Conservation (phyloP, 2,797 vertebrate genomes). For the Sebastes hubbsi region DNA sequence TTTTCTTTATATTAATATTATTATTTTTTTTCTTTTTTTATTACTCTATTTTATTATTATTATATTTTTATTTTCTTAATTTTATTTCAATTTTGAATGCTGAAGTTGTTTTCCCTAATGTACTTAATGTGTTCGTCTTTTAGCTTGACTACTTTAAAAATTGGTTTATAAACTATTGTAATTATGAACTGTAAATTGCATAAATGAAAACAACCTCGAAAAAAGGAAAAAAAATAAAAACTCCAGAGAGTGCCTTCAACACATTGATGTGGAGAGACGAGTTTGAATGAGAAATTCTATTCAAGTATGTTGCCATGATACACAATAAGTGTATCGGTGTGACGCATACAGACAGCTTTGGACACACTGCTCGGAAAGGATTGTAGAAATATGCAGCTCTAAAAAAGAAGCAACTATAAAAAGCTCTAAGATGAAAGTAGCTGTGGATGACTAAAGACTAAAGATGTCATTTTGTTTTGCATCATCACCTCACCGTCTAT, state of each 20-base stretch:
- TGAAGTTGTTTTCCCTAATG: too few relatives aligned
- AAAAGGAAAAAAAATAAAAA: too few relatives aligned
- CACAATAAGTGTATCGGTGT: neutral
- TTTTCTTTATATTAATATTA: too few relatives aligned
- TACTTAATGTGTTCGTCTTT: too few relatives aligned
- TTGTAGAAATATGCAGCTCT: neutral
- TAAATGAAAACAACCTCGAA: too few relatives aligned
- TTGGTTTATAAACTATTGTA: too few relatives aligned
- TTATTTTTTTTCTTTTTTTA: too few relatives aligned
- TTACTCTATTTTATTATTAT: too few relatives aligned
- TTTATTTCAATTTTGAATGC: too few relatives aligned
- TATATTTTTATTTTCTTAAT: too few relatives aligned
- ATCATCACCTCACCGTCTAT: neutral
- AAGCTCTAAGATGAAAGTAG: neutral
- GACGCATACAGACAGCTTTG: neutral
- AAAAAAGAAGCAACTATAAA: neutral
- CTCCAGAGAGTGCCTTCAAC: neutral
- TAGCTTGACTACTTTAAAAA: too few relatives aligned
- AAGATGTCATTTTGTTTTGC: neutral
- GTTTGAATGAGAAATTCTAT: neutral
- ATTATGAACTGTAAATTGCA: too few relatives aligned
- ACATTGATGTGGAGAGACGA: neutral
- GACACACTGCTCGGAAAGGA: neutral
- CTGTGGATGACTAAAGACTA: neutral
- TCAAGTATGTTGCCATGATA: neutral